phyloP scores from a whole-genome alignment of 1,140 invertebrate species.

The Diorhabda sublineata region DNA sequence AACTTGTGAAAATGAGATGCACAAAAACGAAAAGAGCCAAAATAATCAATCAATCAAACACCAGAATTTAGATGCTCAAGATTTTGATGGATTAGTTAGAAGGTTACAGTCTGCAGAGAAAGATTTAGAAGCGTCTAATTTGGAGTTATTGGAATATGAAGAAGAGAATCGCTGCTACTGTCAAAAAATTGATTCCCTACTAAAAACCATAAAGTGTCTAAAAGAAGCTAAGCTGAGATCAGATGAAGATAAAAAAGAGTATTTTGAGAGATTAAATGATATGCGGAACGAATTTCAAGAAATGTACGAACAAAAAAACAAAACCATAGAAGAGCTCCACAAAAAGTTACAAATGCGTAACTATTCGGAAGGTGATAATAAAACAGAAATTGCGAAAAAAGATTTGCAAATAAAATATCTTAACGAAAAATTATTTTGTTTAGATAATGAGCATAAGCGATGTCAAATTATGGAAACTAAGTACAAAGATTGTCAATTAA shows the following conservation, averaged over 20 bases:
- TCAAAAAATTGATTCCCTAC: slow-evolving; percentile 8
- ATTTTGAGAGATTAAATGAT: not conserved
- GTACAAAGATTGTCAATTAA: not conserved
- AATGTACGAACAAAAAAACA: not conserved
- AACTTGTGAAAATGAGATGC: too few species aligned
- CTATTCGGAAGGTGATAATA: not conserved
- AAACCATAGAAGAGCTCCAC: not conserved
- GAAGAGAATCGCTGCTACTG: slow-evolving; percentile 12
- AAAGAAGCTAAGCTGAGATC: slow-evolving; percentile 6
- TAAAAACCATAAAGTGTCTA: not conserved
- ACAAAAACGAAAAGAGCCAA: too few species aligned
- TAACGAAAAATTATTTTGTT: not conserved
- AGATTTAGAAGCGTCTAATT: slow-evolving; percentile 8
- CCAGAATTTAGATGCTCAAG: too few species aligned
- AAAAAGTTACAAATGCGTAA: not conserved
- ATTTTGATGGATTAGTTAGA: too few species aligned
- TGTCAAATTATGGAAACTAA: not conserved
- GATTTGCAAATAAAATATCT: not conserved
- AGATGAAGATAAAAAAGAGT: not conserved
- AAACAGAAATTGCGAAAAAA: not conserved
- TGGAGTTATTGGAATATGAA: slow-evolving; percentile 14
- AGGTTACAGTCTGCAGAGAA: not conserved
- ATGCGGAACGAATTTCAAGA: not conserved
- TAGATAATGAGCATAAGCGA: not conserved
- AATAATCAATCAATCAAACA: too few species aligned